Evolutionary conservation across 2,113 vertebrate species (phyloP).

Genomic region (Emydocephalus ijimae): DNA sequence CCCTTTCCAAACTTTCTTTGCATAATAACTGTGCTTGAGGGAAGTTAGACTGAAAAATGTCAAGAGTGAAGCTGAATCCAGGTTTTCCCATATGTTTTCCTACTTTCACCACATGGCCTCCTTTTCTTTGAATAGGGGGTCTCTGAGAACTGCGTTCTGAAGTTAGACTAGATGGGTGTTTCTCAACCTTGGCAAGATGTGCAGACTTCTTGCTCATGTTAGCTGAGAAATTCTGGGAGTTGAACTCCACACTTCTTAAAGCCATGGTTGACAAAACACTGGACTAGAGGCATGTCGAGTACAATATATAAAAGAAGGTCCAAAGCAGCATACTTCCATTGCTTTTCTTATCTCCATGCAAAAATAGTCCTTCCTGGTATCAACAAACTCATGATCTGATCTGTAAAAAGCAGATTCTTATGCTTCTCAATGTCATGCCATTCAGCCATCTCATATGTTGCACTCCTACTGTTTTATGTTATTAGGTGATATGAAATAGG

Average conservation of each 20-base stretch:
- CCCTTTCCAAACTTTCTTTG: background rate
- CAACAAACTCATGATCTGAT: background rate
- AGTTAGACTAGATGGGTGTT: background rate
- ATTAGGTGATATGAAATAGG: background rate
- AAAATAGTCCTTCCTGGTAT: background rate
- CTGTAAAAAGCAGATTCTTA: background rate
- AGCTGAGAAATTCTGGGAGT: background rate
- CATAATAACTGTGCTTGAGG: background rate
- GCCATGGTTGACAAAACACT: background rate
- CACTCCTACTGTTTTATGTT: background rate
- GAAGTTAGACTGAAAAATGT: background rate
- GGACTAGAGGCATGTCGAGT: background rate
- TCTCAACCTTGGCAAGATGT: background rate
- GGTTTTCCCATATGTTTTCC: background rate
- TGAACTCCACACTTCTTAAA: background rate
- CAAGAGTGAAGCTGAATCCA: background rate
- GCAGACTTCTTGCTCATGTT: background rate
- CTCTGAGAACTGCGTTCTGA: slow-evolving; percentile 10
- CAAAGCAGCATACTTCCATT: background rate
- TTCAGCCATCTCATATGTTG: background rate
- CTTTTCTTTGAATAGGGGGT: background rate
- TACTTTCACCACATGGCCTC: background rate
- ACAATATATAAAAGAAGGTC: background rate
- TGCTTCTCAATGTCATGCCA: background rate
- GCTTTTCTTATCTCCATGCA: background rate